Conservation (phyloP, 2,888 invertebrate species). For the Tryphoninae sp. region DNA sequence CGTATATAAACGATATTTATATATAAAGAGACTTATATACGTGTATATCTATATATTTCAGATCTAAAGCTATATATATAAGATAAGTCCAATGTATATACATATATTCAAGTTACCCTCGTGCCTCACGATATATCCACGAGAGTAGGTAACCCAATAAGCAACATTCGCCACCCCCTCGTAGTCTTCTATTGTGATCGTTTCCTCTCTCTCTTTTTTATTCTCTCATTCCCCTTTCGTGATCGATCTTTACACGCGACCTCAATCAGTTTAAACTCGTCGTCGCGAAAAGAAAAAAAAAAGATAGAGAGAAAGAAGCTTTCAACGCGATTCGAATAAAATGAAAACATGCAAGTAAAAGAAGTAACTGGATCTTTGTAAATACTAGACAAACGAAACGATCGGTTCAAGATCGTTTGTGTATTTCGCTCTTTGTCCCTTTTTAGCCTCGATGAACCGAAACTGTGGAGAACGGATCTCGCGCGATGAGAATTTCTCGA, state of each 20-base stretch:
- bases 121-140: slow-evolving; percentile 31
- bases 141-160: slow-evolving; percentile 29
- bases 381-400: slow-evolving; percentile 31
- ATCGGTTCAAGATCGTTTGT: slow-evolving; percentile 26
- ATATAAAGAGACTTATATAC: neutral
- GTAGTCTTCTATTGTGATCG: neutral
- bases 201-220: neutral
- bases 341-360: slow-evolving; percentile 14
- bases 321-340: slow-evolving; percentile 1
- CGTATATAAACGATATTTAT: neutral
- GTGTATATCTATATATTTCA: neutral
- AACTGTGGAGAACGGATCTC: slow-evolving; percentile 23
- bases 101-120: neutral
- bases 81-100: neutral
- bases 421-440: neutral
- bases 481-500: slow-evolving; percentile 30
- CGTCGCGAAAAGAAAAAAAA: neutral
- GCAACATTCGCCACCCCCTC: slow-evolving; percentile 5
- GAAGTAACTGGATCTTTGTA: neutral
- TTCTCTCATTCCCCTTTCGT: neutral
- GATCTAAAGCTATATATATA: too few relatives aligned
- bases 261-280: slow-evolving; percentile 4
- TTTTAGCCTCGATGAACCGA: neutral
- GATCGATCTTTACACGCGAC: neutral
- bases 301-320: neutral